Evolutionary conservation across 1,140 invertebrate species (phyloP), one percentile per base, ranked within the genome.

Genomic region (Euura lappo): DNA sequence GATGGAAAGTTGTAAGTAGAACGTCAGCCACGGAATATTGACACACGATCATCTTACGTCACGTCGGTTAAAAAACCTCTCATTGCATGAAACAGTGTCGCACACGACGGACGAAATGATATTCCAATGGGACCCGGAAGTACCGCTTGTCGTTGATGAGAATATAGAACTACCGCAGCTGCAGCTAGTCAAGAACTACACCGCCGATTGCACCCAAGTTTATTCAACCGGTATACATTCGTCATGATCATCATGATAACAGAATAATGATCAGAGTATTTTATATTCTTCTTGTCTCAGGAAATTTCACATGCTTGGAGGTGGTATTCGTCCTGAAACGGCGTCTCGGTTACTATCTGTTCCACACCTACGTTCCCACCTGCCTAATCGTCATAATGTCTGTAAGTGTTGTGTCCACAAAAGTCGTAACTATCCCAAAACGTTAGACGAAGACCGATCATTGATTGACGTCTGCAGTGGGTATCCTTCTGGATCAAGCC

Each of bases 401-500:
- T 71, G 93, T 94, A 84, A 92, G 92, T 90, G 45, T 69, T 28
- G 0, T 65, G 13, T 44, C n/a, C 11, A 8, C 43, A 47, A 13
- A 11, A 13, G 45, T 67, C 44, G 43, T 44, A 13, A 70, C 44
- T 11, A 46, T 65, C 74, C 13, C 43, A 43, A 67, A 11, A 10
- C 6, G 28, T 45, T 71, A 28, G 28, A 28, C 28, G 28, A 28
- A 28, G 28, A 28, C 28, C 4, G 45, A 45, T n/a, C 44, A 68
- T 72, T 13, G 6, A 6, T 72, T 68, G 45, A n/a, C 44, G 28
- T 71, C 67, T 28, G 28, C 78, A 93, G 92, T 97, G 95, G 95
- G 94, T 97, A 2, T 97, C 95, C 0, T 97, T 97, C 85, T 97
- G 96, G 96, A 97, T 97, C 75, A 95, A 96, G 83, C 95, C 95